Base-by-base conservation (phyloP, 2,113 vertebrate genomes). In the Lampris incognitus region DNA sequence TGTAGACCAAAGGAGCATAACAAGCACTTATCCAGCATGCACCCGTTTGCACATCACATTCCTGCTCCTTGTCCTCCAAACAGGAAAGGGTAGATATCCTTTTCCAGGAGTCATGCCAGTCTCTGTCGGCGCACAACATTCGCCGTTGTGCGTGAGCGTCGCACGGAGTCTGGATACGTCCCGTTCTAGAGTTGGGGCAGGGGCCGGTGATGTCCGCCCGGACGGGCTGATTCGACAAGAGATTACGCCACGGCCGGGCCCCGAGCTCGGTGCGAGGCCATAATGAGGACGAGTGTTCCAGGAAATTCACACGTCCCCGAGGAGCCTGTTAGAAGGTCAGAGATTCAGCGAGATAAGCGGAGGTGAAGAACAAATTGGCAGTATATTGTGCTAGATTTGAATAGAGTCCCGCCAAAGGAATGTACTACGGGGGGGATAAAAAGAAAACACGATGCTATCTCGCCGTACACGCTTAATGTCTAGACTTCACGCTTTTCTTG, bases 261-360 rank as follows among this genome's bases (percentile, higher is more conserved):
- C 39, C 48, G 41, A 58, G 41, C 5, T 50, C 38, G 67, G 54
- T 50, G 54, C 6, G 10, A 40, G 65, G 49, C n/a, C 50, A 54
- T 39, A 37, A 52, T 1, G 59, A 82, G 72, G 72, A 81, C 49
- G 79, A 86, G 69, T 63, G 75, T 41, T 65, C 41, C 64, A 41
- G 7, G 3, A 73, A 37, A 44, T 71, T 73, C 69, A 69, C 39
- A 73, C 68, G 67, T 85, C 83, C 79, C 87, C 64, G 60, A 78
- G 77, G 81, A 87, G 57, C 74, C 42, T 63, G 71, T 87, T 74
- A 87, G 75, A 87, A 87, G 81, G 80, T 88, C 80, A 89, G 63
- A 81, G 76, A 87, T 85, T 70, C 63, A 83, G 62, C 72, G n/a
- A 65, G 79, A 85, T 81, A 79, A 85, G 85, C 69, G 66, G 67